Percentiles rank a stretch among this genome's conserved stretches.
Conservation (phyloP, 2,113 vertebrate genomes). For the Triplophysa siluroides region DNA sequence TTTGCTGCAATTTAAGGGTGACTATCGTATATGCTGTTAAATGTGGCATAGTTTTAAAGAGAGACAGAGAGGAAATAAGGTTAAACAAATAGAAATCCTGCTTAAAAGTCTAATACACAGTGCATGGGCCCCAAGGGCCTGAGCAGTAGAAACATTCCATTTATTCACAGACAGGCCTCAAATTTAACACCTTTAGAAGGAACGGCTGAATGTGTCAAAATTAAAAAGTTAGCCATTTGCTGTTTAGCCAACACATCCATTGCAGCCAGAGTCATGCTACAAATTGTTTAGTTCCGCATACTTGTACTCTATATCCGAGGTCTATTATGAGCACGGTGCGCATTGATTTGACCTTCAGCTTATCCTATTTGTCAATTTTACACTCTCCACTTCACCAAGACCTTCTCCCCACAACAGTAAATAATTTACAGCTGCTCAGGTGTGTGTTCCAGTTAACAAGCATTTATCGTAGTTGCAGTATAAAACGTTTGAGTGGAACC, state of each 20-base stretch:
- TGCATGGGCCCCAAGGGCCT: not conserved
- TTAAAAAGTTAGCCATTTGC: not conserved
- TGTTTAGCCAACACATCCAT: slow-evolving; percentile 16
- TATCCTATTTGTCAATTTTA: slow-evolving; percentile 28
- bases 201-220: not conserved
- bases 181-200: not conserved
- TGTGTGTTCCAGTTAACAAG: not conserved
- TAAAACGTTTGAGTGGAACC: not conserved
- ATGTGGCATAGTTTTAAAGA: not conserved
- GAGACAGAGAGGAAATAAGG: not conserved
- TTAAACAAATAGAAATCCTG: not conserved
- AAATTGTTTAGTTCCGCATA: slow-evolving; percentile 24
- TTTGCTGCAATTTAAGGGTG: not conserved
- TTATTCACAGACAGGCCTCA: slow-evolving; percentile 5
- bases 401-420: not conserved
- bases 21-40: not conserved
- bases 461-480: slow-evolving; percentile 4
- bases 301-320: slow-evolving; percentile 8
- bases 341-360: slow-evolving; percentile 45
- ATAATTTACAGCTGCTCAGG: slow-evolving; percentile 22
- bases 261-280: not conserved
- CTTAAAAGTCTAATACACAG: not conserved
- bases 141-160: not conserved
- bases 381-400: not conserved
- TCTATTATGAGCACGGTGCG: slow-evolving; percentile 10